A percentile compares a stretch with the other conserved stretches of the same genome.
Evolutionary conservation across 2,113 vertebrate genomes (phyloP).

Genomic region (Stegostoma tigrinum): DNA sequence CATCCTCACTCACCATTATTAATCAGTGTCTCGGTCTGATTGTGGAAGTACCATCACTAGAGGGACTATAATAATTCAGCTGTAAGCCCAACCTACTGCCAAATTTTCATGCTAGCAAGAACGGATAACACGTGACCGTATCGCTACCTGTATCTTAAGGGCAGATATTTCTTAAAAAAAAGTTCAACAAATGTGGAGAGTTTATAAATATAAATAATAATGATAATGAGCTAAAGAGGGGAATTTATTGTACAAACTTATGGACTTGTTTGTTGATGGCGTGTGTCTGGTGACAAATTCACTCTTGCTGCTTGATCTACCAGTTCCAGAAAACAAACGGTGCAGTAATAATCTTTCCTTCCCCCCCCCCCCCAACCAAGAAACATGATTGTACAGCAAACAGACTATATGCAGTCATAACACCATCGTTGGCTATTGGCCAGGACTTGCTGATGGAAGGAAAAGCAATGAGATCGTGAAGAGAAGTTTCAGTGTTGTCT

Average conservation of each 20-base stretch:
- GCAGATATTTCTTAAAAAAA: neutral
- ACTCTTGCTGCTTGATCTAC: neutral
- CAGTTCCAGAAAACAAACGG: conserved; percentile 1
- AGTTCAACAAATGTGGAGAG: neutral
- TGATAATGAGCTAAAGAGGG: neutral
- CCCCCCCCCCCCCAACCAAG: too few relatives aligned
- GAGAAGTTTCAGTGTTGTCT: neutral
- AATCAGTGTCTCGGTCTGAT: neutral
- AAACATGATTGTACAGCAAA: conserved; percentile 19
- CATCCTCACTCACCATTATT: neutral
- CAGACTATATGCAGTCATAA: conserved; percentile 10
- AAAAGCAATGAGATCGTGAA: neutral
- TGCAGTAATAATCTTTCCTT: neutral
- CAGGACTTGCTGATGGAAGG: neutral
- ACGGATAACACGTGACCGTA: neutral
- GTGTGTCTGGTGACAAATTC: neutral
- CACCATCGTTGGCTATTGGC: neutral
- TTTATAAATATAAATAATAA: neutral
- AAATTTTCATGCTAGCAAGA: neutral
- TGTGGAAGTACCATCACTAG: neutral
- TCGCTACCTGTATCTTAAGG: neutral
- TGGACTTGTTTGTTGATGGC: conserved; percentile 24
- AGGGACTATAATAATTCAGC: neutral
- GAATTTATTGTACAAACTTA: neutral
- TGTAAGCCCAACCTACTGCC: neutral